Conservation (phyloP, 1,140 invertebrate genomes). For the Polypedilum pembai region DNA sequence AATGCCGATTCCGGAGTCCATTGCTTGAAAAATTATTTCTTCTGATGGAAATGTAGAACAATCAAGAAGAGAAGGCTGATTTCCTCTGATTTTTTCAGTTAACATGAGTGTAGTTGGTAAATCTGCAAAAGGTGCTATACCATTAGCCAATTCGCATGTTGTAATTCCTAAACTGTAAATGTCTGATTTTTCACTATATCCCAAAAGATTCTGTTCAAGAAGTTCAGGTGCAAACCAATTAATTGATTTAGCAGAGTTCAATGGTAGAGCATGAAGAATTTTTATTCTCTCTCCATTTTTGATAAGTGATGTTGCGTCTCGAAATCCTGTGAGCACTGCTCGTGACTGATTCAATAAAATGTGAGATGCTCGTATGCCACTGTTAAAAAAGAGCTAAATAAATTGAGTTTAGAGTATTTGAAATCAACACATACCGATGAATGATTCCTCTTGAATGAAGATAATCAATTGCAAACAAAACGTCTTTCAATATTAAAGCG, state of each 20-base stretch:
- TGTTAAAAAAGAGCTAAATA: too few species aligned
- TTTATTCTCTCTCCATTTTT: constrained; percentile 59
- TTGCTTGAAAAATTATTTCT: constrained; percentile 34
- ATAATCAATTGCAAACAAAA: constrained; percentile 71
- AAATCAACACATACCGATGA: constrained; percentile 69
- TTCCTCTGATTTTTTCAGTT: constrained; percentile 77
- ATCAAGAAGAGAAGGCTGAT: constrained; percentile 68
- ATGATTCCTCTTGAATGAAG: constrained; percentile 77
- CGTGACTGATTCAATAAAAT: constrained; percentile 50
- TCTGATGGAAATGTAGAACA: constrained; percentile 58
- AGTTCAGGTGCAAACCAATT: constrained; percentile 88
- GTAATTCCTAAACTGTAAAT: constrained; percentile 84
- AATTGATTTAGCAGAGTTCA: constrained; percentile 58
- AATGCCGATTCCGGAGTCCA: constrained; percentile 33
- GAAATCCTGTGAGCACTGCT: constrained; percentile 59
- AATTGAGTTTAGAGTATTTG: too few species aligned
- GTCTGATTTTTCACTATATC: constrained; percentile 83
- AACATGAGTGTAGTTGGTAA: constrained; percentile 79
- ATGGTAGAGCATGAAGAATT: constrained; percentile 65
- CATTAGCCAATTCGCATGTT: constrained; percentile 83
- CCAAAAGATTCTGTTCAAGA: constrained; percentile 81
- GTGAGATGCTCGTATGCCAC: constrained; percentile 74
- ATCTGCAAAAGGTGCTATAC: constrained; percentile 75
- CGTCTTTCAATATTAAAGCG: constrained; percentile 68
- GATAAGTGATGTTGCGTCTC: constrained; percentile 65